A percentile compares a stretch with the other conserved stretches of the same genome.
These are phyloP conservation scores for Promerops cafer DNA, from an alignment of 2,113 vertebrate genomes.

Conservation along the genomic window DNA sequence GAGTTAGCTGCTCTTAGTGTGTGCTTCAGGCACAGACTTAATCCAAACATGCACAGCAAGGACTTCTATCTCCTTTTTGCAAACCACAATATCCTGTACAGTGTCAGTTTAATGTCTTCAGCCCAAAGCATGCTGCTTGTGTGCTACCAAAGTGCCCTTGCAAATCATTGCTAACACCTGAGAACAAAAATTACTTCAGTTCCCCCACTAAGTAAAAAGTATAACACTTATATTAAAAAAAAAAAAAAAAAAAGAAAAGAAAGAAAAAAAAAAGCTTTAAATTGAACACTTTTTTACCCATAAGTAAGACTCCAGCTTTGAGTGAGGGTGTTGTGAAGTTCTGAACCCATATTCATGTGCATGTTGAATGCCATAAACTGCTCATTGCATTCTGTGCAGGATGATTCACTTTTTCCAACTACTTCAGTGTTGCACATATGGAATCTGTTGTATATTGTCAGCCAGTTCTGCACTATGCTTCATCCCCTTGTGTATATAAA, in stretches of 20 bases:
- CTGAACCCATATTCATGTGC: background rate
- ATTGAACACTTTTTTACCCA: background rate
- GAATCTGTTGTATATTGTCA: constrained; percentile 5
- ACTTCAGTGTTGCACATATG: background rate
- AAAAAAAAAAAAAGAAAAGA: background rate
- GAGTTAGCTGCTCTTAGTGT: background rate
- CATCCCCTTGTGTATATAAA: background rate
- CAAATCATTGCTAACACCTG: background rate
- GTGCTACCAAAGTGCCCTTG: background rate
- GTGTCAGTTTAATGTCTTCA: background rate
- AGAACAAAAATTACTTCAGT: background rate
- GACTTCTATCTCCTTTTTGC: background rate
- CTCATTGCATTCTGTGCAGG: background rate
- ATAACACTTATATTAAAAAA: background rate
- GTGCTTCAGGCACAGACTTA: background rate
- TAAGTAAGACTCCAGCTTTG: background rate
- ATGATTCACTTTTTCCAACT: constrained; percentile 40
- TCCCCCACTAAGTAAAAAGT: background rate
- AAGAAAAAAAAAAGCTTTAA: background rate
- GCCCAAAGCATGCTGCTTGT: background rate
- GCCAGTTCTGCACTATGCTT: background rate
- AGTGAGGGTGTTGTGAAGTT: background rate
- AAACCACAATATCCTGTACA: background rate
- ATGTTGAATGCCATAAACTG: background rate
- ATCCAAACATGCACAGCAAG: background rate